Percentiles rank a stretch among this genome's conserved stretches.
phyloP scores from a whole-genome alignment of 2,797 vertebrate species.

The Natrix natrix region DNA sequence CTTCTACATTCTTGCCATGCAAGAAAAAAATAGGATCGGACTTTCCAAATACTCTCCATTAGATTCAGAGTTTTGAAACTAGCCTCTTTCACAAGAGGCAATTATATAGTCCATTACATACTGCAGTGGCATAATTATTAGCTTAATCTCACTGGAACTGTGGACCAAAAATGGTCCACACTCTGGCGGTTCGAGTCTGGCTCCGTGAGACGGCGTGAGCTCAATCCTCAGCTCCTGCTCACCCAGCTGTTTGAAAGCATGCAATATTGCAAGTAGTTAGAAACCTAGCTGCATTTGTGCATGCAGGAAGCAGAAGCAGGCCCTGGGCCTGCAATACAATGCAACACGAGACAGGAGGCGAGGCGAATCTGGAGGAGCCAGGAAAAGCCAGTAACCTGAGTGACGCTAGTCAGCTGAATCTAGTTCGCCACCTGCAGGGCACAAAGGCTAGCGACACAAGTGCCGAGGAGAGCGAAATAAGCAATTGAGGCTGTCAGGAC shows the following conservation, averaged over 20 bases:
- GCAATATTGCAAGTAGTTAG: neutral
- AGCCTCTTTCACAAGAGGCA: neutral
- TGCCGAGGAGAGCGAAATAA: neutral
- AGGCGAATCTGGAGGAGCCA: neutral
- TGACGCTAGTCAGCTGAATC: neutral
- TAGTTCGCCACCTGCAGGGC: neutral
- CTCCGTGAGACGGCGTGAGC: neutral
- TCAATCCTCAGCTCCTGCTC: neutral
- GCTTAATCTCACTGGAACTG: neutral
- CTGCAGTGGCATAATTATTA: neutral
- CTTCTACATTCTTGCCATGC: neutral
- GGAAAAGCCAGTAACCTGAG: neutral
- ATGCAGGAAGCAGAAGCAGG: neutral
- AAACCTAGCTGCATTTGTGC: neutral
- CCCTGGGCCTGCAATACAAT: neutral
- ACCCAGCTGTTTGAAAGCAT: neutral
- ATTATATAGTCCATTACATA: neutral
- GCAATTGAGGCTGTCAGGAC: neutral
- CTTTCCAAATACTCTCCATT: neutral
- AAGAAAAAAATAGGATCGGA: neutral
- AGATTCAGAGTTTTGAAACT: slow-evolving; percentile 2
- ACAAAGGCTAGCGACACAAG: neutral
- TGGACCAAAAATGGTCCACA: neutral
- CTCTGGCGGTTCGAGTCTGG: accelerated
- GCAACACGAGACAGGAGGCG: neutral